Conservation (phyloP, 1,140 invertebrate species). For the Palaemon carinicauda region DNA sequence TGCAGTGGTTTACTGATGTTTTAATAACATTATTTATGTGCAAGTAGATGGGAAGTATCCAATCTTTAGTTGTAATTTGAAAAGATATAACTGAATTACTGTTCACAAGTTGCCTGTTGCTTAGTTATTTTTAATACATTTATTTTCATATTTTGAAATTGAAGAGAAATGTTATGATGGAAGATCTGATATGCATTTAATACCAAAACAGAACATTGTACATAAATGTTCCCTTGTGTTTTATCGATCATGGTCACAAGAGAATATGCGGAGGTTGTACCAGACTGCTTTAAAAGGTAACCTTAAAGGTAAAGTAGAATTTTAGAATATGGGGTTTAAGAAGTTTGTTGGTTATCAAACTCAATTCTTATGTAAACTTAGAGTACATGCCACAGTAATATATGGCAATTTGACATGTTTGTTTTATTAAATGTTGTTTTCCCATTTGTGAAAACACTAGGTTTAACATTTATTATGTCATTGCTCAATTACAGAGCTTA, state of each 20-base stretch:
- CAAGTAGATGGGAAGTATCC: conserved; percentile 24
- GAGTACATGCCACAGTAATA: too few species aligned
- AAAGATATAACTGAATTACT: conserved; percentile 33
- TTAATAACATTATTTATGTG: conserved; percentile 46
- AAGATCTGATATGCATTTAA: conserved; percentile 57
- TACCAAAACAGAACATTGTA: conserved; percentile 55
- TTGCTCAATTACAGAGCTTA: too few species aligned
- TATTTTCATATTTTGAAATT: conserved; percentile 57
- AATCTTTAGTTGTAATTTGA: conserved; percentile 41
- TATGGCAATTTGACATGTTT: too few species aligned
- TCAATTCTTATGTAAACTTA: too few species aligned
- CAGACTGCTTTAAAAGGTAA: not conserved
- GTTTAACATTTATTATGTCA: too few species aligned
- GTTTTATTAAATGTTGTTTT: too few species aligned
- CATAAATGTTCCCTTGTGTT: conserved; percentile 56
- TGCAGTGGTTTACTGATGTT: conserved; percentile 50
- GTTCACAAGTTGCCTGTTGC: conserved; percentile 57
- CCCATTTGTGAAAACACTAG: too few species aligned
- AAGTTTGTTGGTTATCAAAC: too few species aligned
- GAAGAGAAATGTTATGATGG: conserved; percentile 49
- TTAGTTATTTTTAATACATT: conserved; percentile 56
- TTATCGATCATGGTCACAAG: conserved; percentile 47
- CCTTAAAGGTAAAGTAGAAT: not conserved
- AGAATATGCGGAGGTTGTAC: conserved; percentile 18
- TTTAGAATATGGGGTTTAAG: too few species aligned